Percentiles rank a stretch among this genome's conserved stretches.
phyloP scores from a whole-genome alignment of 1,140 invertebrate species.

The Brachionus plicatilis region DNA sequence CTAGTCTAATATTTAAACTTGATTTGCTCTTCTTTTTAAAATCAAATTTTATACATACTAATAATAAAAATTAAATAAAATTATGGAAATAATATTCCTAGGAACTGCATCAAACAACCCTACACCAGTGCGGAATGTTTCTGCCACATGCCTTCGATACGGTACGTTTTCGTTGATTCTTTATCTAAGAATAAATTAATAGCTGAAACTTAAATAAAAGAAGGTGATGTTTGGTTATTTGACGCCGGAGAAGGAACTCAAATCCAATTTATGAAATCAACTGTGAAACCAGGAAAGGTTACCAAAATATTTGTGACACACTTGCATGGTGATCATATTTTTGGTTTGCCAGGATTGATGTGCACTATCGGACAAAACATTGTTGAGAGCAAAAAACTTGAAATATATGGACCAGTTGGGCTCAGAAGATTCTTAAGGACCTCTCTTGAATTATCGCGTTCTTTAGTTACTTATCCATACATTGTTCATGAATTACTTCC shows the following conservation, averaged over 20 bases:
- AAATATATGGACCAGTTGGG: conserved; percentile 57
- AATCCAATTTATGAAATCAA: conserved; percentile 56
- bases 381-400: conserved; percentile 42
- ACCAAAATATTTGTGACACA: conserved; percentile 59
- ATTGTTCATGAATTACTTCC: conserved; percentile 54
- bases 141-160: conserved; percentile 50
- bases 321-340: conserved; percentile 60
- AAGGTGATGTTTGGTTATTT: conserved; percentile 57
- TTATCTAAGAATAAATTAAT: neutral
- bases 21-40: neutral
- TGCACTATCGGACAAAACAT: conserved; percentile 55
- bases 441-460: conserved; percentile 49
- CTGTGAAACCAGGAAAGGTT: conserved; percentile 53
- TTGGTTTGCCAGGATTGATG: conserved; percentile 58
- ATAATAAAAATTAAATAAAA: neutral
- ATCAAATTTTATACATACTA: neutral
- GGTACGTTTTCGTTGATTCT: conserved; percentile 41
- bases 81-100: conserved; percentile 54
- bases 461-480: conserved; percentile 51
- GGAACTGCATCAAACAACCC: conserved; percentile 57
- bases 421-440: conserved; percentile 50
- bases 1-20: neutral
- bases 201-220: conserved; percentile 42
- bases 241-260: conserved; percentile 60
- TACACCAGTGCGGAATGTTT: conserved; percentile 50